Evolutionary conservation across 2,888 invertebrate genomes (phyloP).

Genomic region (Miltochrista miniata): DNA sequence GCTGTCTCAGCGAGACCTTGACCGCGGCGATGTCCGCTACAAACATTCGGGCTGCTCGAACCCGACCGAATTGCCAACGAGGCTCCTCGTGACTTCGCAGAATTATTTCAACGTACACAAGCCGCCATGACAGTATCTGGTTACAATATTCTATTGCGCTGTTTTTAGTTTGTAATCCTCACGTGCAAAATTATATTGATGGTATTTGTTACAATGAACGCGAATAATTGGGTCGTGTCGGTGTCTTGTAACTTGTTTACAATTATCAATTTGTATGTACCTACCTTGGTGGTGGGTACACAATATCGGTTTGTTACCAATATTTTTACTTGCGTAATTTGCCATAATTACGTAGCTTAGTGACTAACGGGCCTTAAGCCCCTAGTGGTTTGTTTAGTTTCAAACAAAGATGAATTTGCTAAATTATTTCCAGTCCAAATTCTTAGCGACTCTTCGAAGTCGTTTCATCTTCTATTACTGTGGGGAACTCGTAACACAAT

Average conservation of each 20-base stretch:
- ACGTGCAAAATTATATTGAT: neutral
- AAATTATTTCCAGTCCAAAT: too few species aligned
- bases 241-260: neutral
- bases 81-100: constrained; percentile 60
- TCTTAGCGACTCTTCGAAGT: too few species aligned
- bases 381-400: too few species aligned
- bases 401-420: too few species aligned
- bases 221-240: neutral
- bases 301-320: neutral
- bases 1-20: constrained; percentile 69
- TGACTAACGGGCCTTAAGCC: too few species aligned
- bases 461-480: too few species aligned
- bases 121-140: constrained; percentile 44
- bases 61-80: constrained; percentile 43
- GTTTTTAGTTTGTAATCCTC: constrained; percentile 11
- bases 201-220: neutral
- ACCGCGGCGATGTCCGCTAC: constrained; percentile 53
- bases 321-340: neutral
- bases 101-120: constrained; percentile 47
- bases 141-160: constrained; percentile 55
- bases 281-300: neutral
- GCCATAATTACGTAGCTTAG: too few species aligned
- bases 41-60: constrained; percentile 45
- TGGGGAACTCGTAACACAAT: too few species aligned
- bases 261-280: neutral